A percentile compares a stretch with the other conserved stretches of the same genome.
These are phyloP conservation scores for Alectura lathami DNA, from an alignment of 2,113 vertebrate genomes.

Conservation along the genomic window DNA sequence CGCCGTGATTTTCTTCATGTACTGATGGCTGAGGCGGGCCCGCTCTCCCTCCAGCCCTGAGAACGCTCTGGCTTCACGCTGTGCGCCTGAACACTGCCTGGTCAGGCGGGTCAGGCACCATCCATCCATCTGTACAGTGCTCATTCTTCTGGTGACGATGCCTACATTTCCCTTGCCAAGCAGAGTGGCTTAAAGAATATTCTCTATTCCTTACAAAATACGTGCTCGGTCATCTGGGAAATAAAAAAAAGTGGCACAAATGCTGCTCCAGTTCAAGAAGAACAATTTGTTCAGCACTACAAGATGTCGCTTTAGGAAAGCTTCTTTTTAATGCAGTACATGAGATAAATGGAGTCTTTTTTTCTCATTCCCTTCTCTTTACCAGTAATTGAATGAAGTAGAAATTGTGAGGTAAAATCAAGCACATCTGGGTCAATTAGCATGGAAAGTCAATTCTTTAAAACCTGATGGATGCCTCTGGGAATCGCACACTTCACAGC, in stretches of 20 bases:
- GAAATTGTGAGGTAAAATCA: constrained; percentile 54
- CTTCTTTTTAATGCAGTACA: constrained; percentile 17
- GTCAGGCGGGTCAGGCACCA: background rate
- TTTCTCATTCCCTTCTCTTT: constrained; percentile 42
- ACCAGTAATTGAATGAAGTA: constrained; percentile 38
- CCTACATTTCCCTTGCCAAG: background rate
- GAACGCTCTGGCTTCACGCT: background rate
- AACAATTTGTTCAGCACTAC: constrained; percentile 15
- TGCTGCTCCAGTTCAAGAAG: background rate
- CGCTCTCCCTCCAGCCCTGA: background rate
- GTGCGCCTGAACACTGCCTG: background rate
- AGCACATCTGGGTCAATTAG: constrained; percentile 70
- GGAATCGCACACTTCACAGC: constrained; percentile 57
- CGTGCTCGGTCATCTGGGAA: background rate
- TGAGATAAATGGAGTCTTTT: constrained; percentile 18
- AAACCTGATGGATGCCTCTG: constrained; percentile 65
- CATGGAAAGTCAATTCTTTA: constrained; percentile 70
- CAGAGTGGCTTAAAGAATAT: background rate
- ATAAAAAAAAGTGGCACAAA: background rate
- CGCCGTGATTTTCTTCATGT: background rate
- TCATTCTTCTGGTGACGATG: background rate
- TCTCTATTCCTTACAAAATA: background rate
- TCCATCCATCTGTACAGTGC: background rate
- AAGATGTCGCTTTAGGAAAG: constrained; percentile 34
- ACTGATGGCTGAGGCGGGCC: accelerated